These are phyloP conservation scores for Eclectus roratus DNA, from an alignment of 2,113 vertebrate species.

Conservation along the genomic window DNA sequence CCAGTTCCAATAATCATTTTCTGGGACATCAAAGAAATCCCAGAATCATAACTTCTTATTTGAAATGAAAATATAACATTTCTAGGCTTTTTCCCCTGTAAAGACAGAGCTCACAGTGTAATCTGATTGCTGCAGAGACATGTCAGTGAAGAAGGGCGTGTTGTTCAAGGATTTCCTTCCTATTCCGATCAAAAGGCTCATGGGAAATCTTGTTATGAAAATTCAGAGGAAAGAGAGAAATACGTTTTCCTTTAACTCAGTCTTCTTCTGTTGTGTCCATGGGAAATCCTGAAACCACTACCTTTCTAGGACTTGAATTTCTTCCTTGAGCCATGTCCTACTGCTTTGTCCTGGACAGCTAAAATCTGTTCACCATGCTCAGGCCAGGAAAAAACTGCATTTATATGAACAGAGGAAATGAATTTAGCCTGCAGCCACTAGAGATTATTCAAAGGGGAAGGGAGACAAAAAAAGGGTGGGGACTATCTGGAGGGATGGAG, in stretches of 20 bases:
- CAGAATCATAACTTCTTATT: background rate
- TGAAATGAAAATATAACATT: background rate
- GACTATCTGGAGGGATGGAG: background rate
- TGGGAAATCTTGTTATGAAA: background rate
- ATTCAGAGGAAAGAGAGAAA: background rate
- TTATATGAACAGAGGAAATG: background rate
- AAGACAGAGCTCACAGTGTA: background rate
- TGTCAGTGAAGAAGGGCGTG: background rate
- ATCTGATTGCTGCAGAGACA: background rate
- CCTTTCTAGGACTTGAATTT: background rate
- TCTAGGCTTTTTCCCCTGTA: background rate
- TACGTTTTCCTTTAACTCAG: background rate
- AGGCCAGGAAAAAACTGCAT: background rate
- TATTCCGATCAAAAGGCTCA: background rate
- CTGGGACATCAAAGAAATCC: constrained; percentile 6
- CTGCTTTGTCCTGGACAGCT: background rate
- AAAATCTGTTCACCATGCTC: background rate
- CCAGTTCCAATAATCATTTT: background rate
- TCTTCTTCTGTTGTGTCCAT: background rate
- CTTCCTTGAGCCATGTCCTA: background rate
- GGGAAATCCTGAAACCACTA: background rate
- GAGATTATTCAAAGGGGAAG: background rate
- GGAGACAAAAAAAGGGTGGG: background rate
- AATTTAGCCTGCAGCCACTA: background rate
- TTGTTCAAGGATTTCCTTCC: background rate